These are phyloP conservation scores for Gasterosteus aculeatus DNA, from an alignment of 2,113 vertebrate genomes.

Conservation along the genomic window DNA sequence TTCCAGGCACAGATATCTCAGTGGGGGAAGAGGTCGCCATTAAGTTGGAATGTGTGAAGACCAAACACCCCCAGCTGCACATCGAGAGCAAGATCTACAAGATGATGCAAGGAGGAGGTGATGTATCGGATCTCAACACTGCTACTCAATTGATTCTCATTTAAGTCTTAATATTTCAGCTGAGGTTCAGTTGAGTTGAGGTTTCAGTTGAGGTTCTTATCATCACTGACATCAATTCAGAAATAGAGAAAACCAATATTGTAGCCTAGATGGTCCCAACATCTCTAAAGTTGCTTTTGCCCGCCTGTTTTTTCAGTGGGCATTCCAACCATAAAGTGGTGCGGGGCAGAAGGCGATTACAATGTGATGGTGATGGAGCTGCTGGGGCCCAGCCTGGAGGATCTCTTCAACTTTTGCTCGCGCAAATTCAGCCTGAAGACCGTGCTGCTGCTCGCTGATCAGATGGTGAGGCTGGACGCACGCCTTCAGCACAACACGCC, in stretches of 20 bases:
- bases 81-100: slow-evolving; percentile 99
- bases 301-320: slow-evolving; percentile 83
- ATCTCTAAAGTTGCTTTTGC: background rate
- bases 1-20: slow-evolving; percentile 92
- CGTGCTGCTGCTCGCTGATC: slow-evolving; percentile 91
- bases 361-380: slow-evolving; percentile 99
- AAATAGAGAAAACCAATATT: background rate
- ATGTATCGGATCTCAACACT: background rate
- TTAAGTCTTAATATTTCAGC: no score
- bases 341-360: slow-evolving; percentile 96
- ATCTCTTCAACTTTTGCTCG: slow-evolving; percentile 97
- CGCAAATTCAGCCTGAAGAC: slow-evolving; percentile 81
- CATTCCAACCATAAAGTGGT: slow-evolving; percentile 96
- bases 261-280: background rate
- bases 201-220: no score
- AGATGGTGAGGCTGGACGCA: slow-evolving; percentile 84
- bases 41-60: slow-evolving; percentile 98
- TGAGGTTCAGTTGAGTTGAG: no score
- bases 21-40: slow-evolving; percentile 95
- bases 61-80: slow-evolving; percentile 96
- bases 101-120: slow-evolving; percentile 96
- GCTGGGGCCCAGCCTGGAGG: slow-evolving; percentile 93
- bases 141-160: background rate
- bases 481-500: no score
- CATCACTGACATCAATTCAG: background rate